These are phyloP conservation scores for Tenebrosternarchus preto DNA, from an alignment of 2,113 vertebrate genomes.

Conservation along the genomic window DNA sequence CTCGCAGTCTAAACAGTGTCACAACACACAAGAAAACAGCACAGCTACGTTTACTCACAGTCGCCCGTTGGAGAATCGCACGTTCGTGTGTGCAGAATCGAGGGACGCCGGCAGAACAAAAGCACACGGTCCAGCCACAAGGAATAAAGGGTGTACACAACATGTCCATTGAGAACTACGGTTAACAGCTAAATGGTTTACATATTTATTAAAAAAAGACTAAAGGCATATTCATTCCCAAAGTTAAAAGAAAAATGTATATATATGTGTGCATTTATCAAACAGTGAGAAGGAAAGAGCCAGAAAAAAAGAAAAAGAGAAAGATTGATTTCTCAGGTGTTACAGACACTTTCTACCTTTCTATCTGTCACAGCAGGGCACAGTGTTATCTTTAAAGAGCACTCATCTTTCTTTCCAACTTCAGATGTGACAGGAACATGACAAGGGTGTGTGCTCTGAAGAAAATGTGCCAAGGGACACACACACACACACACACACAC, in stretches of 20 bases:
- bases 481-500: conserved; percentile 11
- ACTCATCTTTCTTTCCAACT: conserved; percentile 71
- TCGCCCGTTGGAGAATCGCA: conserved; percentile 54
- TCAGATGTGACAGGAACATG: conserved; percentile 72
- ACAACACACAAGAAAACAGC: conserved; percentile 68
- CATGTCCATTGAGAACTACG: background rate
- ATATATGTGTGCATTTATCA: conserved; percentile 49
- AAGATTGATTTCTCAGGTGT: conserved; percentile 67
- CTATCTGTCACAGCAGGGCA: conserved; percentile 70
- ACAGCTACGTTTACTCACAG: conserved; percentile 72
- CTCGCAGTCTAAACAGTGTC: conserved; percentile 68
- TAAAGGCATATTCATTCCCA: background rate
- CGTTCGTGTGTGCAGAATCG: background rate
- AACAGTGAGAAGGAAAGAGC: conserved; percentile 54
- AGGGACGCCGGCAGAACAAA: conserved; percentile 56
- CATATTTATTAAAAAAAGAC: background rate
- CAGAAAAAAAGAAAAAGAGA: conserved; percentile 54
- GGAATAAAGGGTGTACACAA: background rate
- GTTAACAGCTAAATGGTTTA: background rate
- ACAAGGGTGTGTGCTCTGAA: conserved; percentile 69
- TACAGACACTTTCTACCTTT: conserved; percentile 67
- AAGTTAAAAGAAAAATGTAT: background rate
- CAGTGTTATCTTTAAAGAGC: conserved; percentile 62
- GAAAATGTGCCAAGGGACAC: conserved; percentile 39
- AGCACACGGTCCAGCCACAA: conserved; percentile 50